Percentiles rank a stretch among this genome's conserved stretches.
phyloP scores from a whole-genome alignment of 2,113 vertebrate genomes.

The Notothenia coriiceps region DNA sequence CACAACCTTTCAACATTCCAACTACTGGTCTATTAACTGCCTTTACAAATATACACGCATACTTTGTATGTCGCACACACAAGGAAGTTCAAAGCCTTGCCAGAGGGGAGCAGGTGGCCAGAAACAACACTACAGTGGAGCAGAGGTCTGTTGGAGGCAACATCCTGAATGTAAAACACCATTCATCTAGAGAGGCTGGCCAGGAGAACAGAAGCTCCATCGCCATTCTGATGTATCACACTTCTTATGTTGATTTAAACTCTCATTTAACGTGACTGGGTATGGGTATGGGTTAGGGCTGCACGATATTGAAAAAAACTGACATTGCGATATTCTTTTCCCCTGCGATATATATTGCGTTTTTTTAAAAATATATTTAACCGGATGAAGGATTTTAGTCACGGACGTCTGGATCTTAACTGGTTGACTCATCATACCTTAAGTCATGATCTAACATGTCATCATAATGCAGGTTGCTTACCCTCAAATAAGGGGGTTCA shows the following conservation, averaged over 20 bases:
- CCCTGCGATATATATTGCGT: too few species aligned
- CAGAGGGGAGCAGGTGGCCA: slow-evolving; percentile 68
- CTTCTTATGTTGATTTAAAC: background rate
- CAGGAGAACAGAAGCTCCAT: slow-evolving; percentile 25
- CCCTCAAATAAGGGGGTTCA: too few species aligned
- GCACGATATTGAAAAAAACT: too few species aligned
- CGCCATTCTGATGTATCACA: background rate
- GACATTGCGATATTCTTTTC: too few species aligned
- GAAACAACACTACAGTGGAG: slow-evolving; percentile 47
- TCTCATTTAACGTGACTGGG: background rate
- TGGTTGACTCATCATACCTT: too few species aligned
- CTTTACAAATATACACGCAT: slow-evolving; percentile 57
- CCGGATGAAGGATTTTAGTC: too few species aligned
- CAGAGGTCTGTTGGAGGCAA: slow-evolving; percentile 18
- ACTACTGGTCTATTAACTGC: slow-evolving; percentile 50
- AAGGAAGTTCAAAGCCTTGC: slow-evolving; percentile 61
- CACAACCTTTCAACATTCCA: slow-evolving; percentile 65
- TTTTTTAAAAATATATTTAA: too few species aligned
- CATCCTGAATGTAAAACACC: slow-evolving; percentile 13
- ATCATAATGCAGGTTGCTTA: too few species aligned
- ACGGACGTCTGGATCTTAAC: too few species aligned
- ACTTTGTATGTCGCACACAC: slow-evolving; percentile 21
- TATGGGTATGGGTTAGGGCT: background rate
- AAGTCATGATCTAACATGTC: too few species aligned
- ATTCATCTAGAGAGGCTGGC: background rate